These are phyloP conservation scores for Nemopilema nomurai DNA, from an alignment of 30 jellyfish, hydroid and myxozoan species.

Conservation along the genomic window DNA sequence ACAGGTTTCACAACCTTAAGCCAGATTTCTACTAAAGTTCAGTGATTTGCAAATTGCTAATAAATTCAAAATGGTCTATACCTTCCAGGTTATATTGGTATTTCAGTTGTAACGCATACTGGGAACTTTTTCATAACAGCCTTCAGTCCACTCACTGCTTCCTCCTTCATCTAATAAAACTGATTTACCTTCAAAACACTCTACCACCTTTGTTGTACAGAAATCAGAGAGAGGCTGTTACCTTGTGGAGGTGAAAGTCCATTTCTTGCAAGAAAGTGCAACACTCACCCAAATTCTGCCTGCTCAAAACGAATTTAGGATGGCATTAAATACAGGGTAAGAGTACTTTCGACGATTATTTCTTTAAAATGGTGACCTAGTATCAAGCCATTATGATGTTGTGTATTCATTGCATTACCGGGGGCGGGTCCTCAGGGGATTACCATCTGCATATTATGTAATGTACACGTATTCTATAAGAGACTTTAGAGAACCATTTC, in stretches of 20 bases:
- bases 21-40: too few species aligned
- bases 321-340: conserved; percentile 36
- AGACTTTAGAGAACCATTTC: neutral
- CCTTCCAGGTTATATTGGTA: neutral
- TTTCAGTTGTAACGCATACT: neutral
- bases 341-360: neutral
- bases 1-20: too few species aligned
- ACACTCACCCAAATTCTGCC: too few species aligned
- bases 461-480: neutral
- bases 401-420: too few species aligned
- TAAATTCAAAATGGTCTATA: too few species aligned
- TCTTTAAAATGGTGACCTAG: neutral
- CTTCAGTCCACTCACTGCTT: neutral
- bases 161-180: neutral
- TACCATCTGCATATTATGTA: too few species aligned
- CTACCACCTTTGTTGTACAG: neutral
- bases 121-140: too few species aligned
- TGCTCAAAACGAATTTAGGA: neutral
- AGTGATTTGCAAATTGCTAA: too few species aligned
- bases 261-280: neutral
- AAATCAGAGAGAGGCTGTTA: neutral
- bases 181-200: neutral
- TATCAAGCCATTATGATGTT: neutral
- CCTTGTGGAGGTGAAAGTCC: neutral
- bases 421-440: too few species aligned